Conservation (phyloP, 2,113 vertebrate species). For the Pungitius pungitius region DNA sequence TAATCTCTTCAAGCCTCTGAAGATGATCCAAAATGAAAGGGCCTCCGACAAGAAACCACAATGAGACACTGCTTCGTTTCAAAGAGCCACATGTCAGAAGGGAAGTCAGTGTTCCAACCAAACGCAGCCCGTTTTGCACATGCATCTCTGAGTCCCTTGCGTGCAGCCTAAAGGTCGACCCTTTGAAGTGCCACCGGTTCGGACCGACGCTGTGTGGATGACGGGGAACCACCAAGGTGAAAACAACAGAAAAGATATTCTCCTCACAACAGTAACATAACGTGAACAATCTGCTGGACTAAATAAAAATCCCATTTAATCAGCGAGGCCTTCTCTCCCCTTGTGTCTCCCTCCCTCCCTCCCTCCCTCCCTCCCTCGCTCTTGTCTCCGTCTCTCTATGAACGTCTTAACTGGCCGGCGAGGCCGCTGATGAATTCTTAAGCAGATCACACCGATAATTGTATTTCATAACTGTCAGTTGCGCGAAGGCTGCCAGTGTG, state of each 20-base stretch:
- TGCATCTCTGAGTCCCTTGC: not conserved
- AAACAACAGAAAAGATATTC: constrained; percentile 45
- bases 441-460: constrained; percentile 97
- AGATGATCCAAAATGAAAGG: not conserved
- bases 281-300: constrained; percentile 67
- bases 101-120: not conserved
- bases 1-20: not conserved
- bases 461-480: constrained; percentile 94
- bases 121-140: not conserved
- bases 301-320: constrained; percentile 73
- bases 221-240: constrained; percentile 4
- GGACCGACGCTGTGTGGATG: not conserved
- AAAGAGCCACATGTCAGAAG: not conserved
- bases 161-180: not conserved
- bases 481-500: constrained; percentile 87
- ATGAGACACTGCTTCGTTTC: not conserved
- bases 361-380: not conserved
- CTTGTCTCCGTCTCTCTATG: constrained; percentile 66
- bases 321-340: constrained; percentile 56
- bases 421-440: constrained; percentile 91
- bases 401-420: constrained; percentile 85
- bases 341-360: constrained; percentile 20
- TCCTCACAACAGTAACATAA: constrained; percentile 55
- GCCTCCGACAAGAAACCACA: not conserved
- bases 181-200: not conserved